Conservation (phyloP, 2,888 invertebrate genomes). For the Nephrotoma guestfalica region DNA sequence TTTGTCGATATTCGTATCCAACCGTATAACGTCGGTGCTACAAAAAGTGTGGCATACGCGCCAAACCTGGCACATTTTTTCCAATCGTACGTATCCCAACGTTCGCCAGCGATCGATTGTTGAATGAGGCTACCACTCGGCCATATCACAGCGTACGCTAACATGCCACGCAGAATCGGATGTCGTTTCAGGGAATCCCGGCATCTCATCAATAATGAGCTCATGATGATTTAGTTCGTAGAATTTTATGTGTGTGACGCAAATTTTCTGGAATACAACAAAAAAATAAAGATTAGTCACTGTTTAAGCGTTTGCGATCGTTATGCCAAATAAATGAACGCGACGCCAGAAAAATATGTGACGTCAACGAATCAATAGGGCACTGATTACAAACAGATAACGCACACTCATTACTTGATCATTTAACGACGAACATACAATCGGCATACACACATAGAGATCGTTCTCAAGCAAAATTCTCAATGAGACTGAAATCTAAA, state of each 20-base stretch:
- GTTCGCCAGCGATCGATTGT: conserved; percentile 51
- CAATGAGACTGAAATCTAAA: neutral
- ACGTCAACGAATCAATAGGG: neutral
- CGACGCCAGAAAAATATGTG: neutral
- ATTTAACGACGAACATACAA: neutral
- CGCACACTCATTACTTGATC: neutral
- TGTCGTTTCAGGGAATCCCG: conserved; percentile 23
- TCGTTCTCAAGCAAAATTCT: neutral
- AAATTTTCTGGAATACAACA: neutral
- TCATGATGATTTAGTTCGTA: conserved; percentile 6
- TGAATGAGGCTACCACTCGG: conserved; percentile 57
- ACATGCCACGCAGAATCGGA: conserved; percentile 43
- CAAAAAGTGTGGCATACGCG: conserved; percentile 64
- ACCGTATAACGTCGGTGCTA: conserved; percentile 64
- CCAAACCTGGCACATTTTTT: conserved; percentile 56
- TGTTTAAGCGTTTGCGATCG: neutral
- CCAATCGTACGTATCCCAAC: conserved; percentile 50
- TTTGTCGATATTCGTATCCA: conserved; percentile 65
- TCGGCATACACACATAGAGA: neutral
- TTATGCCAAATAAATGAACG: neutral
- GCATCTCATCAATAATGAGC: conserved; percentile 5
- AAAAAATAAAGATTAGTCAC: neutral
- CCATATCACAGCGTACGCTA: conserved; percentile 57
- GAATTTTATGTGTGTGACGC: neutral
- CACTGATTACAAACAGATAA: neutral